These are phyloP conservation scores for Poecilia latipinna DNA, from an alignment of 2,113 vertebrate genomes.

Conservation along the genomic window DNA sequence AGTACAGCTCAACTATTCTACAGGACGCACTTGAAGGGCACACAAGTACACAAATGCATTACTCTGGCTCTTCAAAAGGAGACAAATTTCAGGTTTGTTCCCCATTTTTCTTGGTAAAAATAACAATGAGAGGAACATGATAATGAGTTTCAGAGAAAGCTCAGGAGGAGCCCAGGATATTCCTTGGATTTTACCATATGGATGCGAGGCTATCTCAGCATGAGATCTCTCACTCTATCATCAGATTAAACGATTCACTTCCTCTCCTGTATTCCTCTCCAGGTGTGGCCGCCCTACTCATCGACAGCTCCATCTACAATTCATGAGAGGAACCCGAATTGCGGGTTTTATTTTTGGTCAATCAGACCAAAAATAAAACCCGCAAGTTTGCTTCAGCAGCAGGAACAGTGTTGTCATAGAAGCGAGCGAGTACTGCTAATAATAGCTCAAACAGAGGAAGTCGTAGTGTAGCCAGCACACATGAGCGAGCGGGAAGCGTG, in stretches of 20 bases:
- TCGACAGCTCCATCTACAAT: conserved; percentile 47
- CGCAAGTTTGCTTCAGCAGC: not conserved
- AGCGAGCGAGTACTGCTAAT: conserved; percentile 1
- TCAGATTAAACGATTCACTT: conserved; percentile 62
- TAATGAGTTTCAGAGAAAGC: no score
- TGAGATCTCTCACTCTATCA: conserved; percentile 42
- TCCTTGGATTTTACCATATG: conserved; percentile 45
- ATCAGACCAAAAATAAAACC: not conserved
- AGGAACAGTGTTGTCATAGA: not conserved
- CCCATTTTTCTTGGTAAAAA: no score
- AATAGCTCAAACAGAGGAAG: conserved; percentile 24
- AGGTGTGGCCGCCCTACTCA: conserved; percentile 65
- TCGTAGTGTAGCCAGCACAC: not conserved
- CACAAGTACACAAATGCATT: not conserved
- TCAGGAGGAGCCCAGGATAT: conserved; percentile 16
- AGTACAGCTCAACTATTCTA: not conserved
- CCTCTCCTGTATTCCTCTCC: conserved; percentile 48
- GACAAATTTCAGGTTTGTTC: no score
- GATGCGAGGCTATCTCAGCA: conserved; percentile 26
- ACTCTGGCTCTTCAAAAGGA: not conserved
- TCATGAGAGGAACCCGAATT: conserved; percentile 63
- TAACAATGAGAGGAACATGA: no score
- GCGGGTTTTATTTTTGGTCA: no score
- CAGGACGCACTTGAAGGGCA: not conserved
- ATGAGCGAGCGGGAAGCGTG: conserved; percentile 15